These are phyloP conservation scores for Rhinolophus ferrumequinum DNA, from an alignment of 2,113 vertebrate species.

Conservation along the genomic window DNA sequence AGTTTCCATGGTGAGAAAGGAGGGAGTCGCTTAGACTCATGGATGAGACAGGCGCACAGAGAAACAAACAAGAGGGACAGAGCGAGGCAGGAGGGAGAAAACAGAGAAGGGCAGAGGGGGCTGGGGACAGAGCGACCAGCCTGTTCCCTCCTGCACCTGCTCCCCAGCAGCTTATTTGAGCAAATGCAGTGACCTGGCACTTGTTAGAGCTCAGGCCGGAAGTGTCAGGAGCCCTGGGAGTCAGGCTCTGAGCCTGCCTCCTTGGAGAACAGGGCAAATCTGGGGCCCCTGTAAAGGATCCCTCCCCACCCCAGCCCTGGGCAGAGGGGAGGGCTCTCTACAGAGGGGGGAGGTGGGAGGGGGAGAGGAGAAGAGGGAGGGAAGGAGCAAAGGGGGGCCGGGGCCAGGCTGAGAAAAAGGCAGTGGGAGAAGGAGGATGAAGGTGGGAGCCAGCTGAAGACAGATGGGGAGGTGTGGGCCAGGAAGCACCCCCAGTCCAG, in stretches of 20 bases:
- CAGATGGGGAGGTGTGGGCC: neutral
- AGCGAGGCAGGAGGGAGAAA: neutral
- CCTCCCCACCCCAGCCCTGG: neutral
- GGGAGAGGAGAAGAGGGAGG: too few relatives aligned
- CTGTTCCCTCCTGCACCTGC: neutral
- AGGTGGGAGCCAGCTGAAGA: neutral
- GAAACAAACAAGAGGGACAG: neutral
- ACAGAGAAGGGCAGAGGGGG: neutral
- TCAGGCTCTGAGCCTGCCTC: neutral
- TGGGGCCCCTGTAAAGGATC: fast-evolving
- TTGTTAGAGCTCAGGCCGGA: neutral
- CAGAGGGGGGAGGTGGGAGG: neutral
- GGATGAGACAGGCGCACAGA: neutral
- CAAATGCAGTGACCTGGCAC: fast-evolving
- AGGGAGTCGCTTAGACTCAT: neutral
- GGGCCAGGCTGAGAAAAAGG: neutral
- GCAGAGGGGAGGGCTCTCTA: neutral
- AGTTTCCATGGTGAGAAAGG: conserved; percentile 28
- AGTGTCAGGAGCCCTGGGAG: neutral
- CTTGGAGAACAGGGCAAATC: neutral
- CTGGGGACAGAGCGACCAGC: neutral
- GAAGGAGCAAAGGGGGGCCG: fast-evolving
- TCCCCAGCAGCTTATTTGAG: fast-evolving
- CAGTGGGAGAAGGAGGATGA: neutral
- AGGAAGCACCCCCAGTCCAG: neutral